These are phyloP conservation scores for Lordiphosa andalusiaca DNA, from an alignment of 2,888 invertebrate genomes.

Conservation along the genomic window DNA sequence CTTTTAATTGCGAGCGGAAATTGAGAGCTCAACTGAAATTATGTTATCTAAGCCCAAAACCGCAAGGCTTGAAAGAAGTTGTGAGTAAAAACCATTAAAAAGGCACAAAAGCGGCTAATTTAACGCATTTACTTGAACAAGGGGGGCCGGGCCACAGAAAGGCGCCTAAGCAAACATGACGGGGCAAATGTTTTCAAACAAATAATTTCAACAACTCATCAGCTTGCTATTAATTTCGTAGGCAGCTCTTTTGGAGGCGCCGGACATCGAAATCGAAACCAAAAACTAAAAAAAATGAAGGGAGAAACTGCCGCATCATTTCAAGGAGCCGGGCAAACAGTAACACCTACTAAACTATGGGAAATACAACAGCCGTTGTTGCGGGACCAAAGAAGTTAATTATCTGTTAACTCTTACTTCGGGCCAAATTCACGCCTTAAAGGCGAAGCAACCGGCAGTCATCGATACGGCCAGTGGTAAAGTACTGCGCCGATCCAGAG, in stretches of 20 bases:
- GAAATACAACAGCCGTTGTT: conserved; percentile 32
- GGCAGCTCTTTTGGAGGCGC: conserved; percentile 49
- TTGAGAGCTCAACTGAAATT: conserved; percentile 36
- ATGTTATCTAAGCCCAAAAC: conserved; percentile 27
- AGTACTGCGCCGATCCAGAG: not conserved
- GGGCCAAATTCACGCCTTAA: conserved; percentile 57
- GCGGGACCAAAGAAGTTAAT: conserved; percentile 53
- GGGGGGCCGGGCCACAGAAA: not conserved
- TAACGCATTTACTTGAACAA: conserved; percentile 67
- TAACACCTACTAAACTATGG: conserved; percentile 69
- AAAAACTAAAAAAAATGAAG: conserved; percentile 21
- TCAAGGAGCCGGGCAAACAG: conserved; percentile 37
- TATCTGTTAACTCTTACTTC: conserved; percentile 65
- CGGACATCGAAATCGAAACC: conserved; percentile 29
- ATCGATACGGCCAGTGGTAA: conserved; percentile 19
- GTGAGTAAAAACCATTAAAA: conserved; percentile 16
- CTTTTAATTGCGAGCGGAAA: conserved; percentile 69
- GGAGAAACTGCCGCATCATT: conserved; percentile 43
- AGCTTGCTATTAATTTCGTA: conserved; percentile 66
- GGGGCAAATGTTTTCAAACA: conserved; percentile 24
- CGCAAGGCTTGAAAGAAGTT: conserved; percentile 32
- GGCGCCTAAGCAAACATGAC: conserved; percentile 55
- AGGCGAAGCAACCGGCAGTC: conserved; percentile 20
- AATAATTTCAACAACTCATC: conserved; percentile 76
- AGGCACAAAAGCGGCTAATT: conserved; percentile 71